Conservation (phyloP, 2,888 invertebrate species). For the Trachelus iudaicus region DNA sequence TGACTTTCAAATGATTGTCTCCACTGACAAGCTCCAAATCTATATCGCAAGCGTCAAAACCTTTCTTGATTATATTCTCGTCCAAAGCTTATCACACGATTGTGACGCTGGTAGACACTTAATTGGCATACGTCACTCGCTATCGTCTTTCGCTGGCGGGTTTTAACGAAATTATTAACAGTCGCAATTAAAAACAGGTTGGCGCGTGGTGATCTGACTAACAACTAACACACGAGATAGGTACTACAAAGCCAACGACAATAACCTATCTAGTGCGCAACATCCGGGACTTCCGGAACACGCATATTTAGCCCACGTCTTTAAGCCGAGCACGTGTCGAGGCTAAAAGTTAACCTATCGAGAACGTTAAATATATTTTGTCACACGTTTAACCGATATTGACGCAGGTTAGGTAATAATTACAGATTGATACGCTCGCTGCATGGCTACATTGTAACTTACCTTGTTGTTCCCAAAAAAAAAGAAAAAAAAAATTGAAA, state of each 20-base stretch:
- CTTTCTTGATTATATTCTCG: neutral
- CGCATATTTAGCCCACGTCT: constrained; percentile 24
- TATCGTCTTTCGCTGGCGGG: constrained; percentile 31
- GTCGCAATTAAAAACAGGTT: constrained; percentile 56
- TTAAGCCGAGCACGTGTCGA: constrained; percentile 8
- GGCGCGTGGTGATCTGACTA: constrained; percentile 59
- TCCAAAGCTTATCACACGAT: constrained; percentile 15
- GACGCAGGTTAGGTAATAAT: constrained; percentile 4
- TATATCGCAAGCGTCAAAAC: neutral
- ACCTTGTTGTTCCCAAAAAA: neutral
- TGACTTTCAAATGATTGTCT: neutral
- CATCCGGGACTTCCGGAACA: constrained; percentile 50
- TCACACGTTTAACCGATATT: constrained; percentile 11
- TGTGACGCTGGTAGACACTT: constrained; percentile 19
- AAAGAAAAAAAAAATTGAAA: constrained; percentile 7
- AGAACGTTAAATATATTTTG: constrained; percentile 9
- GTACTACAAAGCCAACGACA: constrained; percentile 56
- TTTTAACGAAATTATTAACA: constrained; percentile 44
- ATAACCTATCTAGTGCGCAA: constrained; percentile 57
- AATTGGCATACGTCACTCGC: constrained; percentile 24
- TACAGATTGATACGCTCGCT: constrained; percentile 8
- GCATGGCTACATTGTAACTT: constrained; percentile 8
- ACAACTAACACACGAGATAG: constrained; percentile 58
- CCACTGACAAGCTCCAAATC: neutral
- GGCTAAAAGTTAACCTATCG: neutral